Evolutionary conservation across 2,113 vertebrate genomes (phyloP).

Genomic region (Neomonachus schauinslandi): DNA sequence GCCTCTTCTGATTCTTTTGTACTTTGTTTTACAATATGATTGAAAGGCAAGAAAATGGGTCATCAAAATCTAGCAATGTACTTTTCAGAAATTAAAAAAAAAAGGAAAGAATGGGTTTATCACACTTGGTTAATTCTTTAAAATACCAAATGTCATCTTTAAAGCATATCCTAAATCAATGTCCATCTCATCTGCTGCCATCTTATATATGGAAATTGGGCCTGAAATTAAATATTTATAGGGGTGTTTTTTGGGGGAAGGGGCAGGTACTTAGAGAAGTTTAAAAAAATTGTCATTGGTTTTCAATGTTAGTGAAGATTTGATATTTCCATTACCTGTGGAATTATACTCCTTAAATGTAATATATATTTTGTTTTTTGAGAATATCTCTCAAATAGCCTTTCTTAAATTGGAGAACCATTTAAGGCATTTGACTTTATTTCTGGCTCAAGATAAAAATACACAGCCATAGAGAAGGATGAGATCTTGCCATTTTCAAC

Average conservation of each 20-base stretch:
- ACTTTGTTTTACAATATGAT: not conserved
- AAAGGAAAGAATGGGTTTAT: not conserved
- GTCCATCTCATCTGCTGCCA: not conserved
- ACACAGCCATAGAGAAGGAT: not conserved
- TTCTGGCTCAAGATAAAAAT: not conserved
- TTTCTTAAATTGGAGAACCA: not conserved
- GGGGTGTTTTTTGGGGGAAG: not conserved
- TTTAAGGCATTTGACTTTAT: not conserved
- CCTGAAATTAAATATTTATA: not conserved
- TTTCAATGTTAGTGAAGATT: not conserved
- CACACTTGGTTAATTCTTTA: not conserved
- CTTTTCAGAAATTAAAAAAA: not conserved
- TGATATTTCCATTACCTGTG: not conserved
- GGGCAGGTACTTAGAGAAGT: not conserved
- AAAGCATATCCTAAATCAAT: not conserved
- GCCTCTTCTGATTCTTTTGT: not conserved
- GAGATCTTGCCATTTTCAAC: not conserved
- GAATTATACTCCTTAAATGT: not conserved
- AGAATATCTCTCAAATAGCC: not conserved
- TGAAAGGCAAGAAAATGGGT: not conserved
- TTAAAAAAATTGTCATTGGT: not conserved
- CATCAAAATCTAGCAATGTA: not conserved
- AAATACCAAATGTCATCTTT: slow-evolving; percentile 3
- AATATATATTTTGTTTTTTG: not conserved
- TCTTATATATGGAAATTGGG: not conserved